Evolutionary conservation across 2,888 invertebrate species (phyloP), one percentile per base, ranked within the genome.

Genomic region (Platypus cylindrus): DNA sequence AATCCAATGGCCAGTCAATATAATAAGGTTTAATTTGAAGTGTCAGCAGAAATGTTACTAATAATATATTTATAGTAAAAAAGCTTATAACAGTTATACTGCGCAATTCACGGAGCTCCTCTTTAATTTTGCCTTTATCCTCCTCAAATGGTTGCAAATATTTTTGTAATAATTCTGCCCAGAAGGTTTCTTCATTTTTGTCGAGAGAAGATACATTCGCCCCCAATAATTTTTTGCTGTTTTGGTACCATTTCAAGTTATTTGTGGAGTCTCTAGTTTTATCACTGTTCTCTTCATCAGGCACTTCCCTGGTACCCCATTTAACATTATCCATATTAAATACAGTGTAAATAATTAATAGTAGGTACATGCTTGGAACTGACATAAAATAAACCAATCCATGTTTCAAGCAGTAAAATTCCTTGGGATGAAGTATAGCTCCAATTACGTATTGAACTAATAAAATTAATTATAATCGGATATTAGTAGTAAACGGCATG

Each of bases 301-400:
- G 67, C 30, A 71, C 78, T 58, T 93, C 94, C 39, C 94, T 67
- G 0, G 94, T 94, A 3, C 94, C 94, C 94, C 94, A 94, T 1
- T 83, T 78, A 3, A 94, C 84, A 52, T 89, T 83, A 58, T 94
- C 87, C 64, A 94, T 70, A 58, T 94, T 94, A 56, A 90, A 89
- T 16, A 93, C 67, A 0, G 91, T 86, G 58, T 89, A 94, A 36
- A 94, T 81, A 46, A 91, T 80, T 34, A 94, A 68, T 53, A 94
- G 64, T 71, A 94, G 77, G 59, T 93, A 94, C 82, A 93, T 93
- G 45, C 89, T 85, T 0, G 94, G 94, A 33, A 94, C 87, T 4
- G 90, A 85, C 29, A 94, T 75, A 56, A 84, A 84, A 59, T 94
- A 94, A 24, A 94, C 73, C 39, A 74, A 55, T 11, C 83, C 72